Percentiles rank a stretch among this genome's conserved stretches.
Conservation (phyloP, 2,797 vertebrate genomes). For the Scleropages formosus region DNA sequence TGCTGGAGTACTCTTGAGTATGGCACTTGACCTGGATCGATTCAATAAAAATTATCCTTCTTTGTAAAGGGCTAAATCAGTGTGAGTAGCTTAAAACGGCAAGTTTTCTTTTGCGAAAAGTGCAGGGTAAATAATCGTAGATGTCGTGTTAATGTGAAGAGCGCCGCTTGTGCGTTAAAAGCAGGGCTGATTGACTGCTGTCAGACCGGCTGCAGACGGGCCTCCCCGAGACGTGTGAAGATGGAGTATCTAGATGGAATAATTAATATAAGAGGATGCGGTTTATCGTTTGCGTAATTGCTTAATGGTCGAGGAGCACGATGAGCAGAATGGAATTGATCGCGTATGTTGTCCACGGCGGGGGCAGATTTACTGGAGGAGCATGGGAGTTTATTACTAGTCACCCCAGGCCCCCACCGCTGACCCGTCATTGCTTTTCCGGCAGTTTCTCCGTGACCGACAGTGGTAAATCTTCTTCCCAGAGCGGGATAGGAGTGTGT, state of each 20-base stretch:
- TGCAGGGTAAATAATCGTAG: no score
- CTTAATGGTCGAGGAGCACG: conserved; percentile 23
- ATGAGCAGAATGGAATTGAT: conserved; percentile 26
- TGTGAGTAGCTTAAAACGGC: no score
- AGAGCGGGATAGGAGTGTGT: not conserved
- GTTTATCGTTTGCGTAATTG: conserved; percentile 28
- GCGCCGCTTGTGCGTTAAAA: no score
- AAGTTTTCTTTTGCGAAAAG: no score
- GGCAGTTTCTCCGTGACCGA: not conserved
- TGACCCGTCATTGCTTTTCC: not conserved
- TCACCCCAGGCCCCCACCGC: not conserved
- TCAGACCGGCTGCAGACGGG: not conserved
- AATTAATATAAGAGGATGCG: conserved; percentile 15
- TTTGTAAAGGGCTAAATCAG: no score
- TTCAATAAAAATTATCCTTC: no score
- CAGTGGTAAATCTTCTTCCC: not conserved
- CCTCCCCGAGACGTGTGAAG: conserved; percentile 11
- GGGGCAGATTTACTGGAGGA: conserved; percentile 20
- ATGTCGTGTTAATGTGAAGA: no score
- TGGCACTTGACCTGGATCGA: no score
- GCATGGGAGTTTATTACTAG: conserved; percentile 17
- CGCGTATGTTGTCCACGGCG: conserved; percentile 11
- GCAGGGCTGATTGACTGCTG: not conserved
- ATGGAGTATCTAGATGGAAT: not conserved
- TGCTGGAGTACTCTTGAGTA: no score